These are phyloP conservation scores for Grapholita molesta DNA, from an alignment of 1,140 invertebrate species.

Conservation along the genomic window DNA sequence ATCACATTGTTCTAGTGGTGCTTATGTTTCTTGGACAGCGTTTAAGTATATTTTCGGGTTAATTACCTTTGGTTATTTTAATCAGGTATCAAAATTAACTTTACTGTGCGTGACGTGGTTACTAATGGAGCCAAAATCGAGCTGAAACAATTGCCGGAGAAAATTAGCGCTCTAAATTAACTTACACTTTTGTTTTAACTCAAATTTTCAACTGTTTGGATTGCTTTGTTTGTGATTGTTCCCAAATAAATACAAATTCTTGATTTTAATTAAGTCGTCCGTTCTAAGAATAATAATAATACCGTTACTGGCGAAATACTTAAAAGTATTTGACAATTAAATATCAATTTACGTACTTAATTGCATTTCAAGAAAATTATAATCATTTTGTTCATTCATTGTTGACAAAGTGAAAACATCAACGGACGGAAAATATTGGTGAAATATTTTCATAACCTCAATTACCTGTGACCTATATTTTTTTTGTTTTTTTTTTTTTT, in stretches of 20 bases:
- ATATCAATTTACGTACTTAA: neutral
- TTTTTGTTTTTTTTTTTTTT: too few species aligned
- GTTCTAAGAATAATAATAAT: neutral
- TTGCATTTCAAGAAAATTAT: neutral
- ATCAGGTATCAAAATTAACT: neutral
- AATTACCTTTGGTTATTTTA: neutral
- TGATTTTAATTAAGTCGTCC: neutral
- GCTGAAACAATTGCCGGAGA: neutral
- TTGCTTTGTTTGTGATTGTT: neutral
- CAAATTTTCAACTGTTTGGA: neutral
- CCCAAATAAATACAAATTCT: neutral
- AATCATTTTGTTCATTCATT: neutral
- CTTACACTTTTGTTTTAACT: neutral
- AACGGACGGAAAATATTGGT: too few species aligned
- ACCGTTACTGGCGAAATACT: neutral
- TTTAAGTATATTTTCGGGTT: neutral
- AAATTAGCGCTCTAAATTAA: conserved; percentile 1
- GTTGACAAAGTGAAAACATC: neutral
- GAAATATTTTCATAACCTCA: too few species aligned
- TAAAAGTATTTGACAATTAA: neutral
- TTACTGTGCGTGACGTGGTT: neutral
- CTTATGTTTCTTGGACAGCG: neutral
- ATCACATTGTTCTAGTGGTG: conserved; percentile 16
- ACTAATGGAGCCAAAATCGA: neutral
- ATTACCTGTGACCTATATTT: too few species aligned